Percentiles rank a stretch among this genome's conserved stretches.
Conservation (phyloP, 2,113 vertebrate species). For the Phainopepla nitens region DNA sequence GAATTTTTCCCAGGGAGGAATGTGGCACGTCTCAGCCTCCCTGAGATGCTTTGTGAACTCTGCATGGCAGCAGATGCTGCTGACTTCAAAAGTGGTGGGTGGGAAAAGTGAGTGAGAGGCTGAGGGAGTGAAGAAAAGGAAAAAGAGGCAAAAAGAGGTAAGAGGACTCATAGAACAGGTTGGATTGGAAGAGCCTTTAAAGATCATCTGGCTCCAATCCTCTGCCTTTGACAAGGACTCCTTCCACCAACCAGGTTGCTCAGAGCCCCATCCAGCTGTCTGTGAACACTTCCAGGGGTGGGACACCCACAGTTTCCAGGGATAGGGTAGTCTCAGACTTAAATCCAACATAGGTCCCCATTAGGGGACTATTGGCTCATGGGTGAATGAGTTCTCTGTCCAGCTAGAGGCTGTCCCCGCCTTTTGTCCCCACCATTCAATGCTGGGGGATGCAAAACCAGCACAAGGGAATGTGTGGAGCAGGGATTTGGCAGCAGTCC, state of each 20-base stretch:
- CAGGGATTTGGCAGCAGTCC: not conserved
- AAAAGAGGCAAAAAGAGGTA: not conserved
- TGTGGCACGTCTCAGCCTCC: fast-evolving
- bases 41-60: not conserved
- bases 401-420: not conserved
- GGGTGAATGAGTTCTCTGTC: not conserved
- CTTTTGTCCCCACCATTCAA: not conserved
- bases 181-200: not conserved
- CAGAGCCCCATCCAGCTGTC: not conserved
- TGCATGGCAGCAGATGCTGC: not conserved
- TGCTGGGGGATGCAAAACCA: not conserved
- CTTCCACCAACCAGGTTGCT: not conserved
- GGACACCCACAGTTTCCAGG: not conserved
- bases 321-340: not conserved
- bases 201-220: not conserved
- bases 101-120: not conserved
- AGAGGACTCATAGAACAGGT: not conserved
- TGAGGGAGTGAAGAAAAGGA: not conserved
- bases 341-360: not conserved
- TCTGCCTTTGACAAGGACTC: not conserved
- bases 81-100: not conserved
- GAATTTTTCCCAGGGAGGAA: not conserved
- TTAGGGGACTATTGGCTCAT: fast-evolving
- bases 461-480: fast-evolving
- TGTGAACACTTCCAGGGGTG: not conserved